Evolutionary conservation across 1,140 invertebrate genomes (phyloP).

Genomic region (Hirudo medicinalis): DNA sequence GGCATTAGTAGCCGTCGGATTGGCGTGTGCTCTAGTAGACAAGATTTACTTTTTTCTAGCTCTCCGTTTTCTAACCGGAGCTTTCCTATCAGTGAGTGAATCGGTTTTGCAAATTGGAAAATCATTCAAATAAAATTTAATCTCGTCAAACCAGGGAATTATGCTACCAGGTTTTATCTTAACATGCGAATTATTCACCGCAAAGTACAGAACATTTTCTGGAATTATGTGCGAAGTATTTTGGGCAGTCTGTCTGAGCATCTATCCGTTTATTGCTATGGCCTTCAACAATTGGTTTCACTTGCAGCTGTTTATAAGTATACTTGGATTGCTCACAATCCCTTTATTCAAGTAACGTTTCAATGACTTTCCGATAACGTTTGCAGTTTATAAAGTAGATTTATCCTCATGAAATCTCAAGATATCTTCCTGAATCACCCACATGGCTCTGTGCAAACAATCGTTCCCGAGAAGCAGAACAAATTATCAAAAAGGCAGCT

Average conservation of each 20-base stretch:
- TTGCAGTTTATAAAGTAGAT: neutral
- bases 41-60: neutral
- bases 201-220: constrained; percentile 38
- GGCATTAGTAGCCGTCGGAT: constrained; percentile 37
- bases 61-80: neutral
- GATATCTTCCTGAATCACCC: constrained; percentile 24
- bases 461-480: constrained; percentile 24
- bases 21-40: neutral
- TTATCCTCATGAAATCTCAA: neutral
- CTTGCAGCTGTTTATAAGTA: constrained; percentile 37
- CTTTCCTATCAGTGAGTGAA: neutral
- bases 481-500: constrained; percentile 24
- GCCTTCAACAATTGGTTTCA: constrained; percentile 38
- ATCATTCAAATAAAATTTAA: neutral
- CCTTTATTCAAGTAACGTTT: constrained; percentile 24
- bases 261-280: constrained; percentile 38
- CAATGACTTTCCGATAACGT: too few species aligned
- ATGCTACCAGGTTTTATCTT: constrained; percentile 28
- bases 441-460: constrained; percentile 25
- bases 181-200: constrained; percentile 39
- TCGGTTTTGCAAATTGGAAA: neutral
- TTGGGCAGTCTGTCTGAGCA: constrained; percentile 39
- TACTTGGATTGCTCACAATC: constrained; percentile 31
- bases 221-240: constrained; percentile 40
- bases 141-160: constrained; percentile 17